Percentiles rank a stretch among this genome's conserved stretches.
Conservation (phyloP, 2,113 vertebrate genomes). For the Buteo buteo region DNA sequence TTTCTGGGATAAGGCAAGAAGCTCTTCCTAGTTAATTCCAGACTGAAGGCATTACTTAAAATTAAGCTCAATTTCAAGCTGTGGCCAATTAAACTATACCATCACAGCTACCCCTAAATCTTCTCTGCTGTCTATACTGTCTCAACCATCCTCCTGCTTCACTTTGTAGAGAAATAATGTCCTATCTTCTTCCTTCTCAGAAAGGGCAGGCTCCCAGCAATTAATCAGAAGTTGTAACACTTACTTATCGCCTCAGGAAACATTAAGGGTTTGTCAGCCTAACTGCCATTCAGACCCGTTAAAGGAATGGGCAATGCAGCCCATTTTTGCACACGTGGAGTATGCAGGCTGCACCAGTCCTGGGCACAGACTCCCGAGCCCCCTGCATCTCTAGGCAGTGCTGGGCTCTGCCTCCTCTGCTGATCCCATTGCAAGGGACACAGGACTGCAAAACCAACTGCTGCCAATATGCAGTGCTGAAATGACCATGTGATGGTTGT, state of each 20-base stretch:
- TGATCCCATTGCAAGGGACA: background rate
- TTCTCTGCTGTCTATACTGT: background rate
- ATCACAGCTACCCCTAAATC: background rate
- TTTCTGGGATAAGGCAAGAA: background rate
- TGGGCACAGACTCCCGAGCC: background rate
- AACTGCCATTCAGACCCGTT: background rate
- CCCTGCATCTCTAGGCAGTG: background rate
- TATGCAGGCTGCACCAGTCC: too few relatives aligned
- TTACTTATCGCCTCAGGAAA: background rate
- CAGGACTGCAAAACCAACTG: background rate
- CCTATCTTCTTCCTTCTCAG: background rate
- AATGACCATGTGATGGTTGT: background rate
- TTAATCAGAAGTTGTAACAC: background rate
- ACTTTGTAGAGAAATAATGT: background rate
- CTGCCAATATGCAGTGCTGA: background rate
- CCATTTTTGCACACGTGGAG: fast-evolving
- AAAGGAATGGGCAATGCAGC: background rate
- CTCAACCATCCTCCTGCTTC: background rate
- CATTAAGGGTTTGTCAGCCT: background rate
- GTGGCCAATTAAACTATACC: background rate
- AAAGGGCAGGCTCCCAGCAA: background rate
- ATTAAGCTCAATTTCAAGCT: background rate
- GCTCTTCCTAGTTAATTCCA: background rate
- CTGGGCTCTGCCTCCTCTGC: background rate
- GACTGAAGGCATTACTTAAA: background rate